phyloP scores from a whole-genome alignment of 2,797 vertebrate species.

The Sebastes steindachneri region DNA sequence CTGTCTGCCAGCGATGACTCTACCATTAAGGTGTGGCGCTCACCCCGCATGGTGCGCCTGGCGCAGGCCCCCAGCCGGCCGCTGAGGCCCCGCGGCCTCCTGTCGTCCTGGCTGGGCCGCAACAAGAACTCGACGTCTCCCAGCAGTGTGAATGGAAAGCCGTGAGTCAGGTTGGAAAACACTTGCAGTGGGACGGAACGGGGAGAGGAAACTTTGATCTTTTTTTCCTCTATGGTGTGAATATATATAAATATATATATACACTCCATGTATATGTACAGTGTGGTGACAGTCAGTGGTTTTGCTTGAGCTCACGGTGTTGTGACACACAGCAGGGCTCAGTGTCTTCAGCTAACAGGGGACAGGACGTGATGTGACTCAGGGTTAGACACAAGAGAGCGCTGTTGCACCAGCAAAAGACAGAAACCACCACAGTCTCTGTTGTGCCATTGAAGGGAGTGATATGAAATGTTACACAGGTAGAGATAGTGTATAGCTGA shows the following conservation, averaged over 20 bases:
- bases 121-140: slow-evolving; percentile 72
- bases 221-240: slow-evolving; percentile 38
- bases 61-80: slow-evolving; percentile 67
- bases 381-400: slow-evolving; percentile 48
- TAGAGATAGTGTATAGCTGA: slow-evolving; percentile 4
- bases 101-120: slow-evolving; percentile 86
- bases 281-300: slow-evolving; percentile 1
- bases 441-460: background rate
- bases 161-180: slow-evolving; percentile 57
- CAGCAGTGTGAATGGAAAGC: slow-evolving; percentile 71
- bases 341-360: slow-evolving; percentile 12
- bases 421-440: background rate
- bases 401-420: slow-evolving; percentile 10
- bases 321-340: slow-evolving; percentile 8
- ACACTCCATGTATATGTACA: slow-evolving; percentile 58
- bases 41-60: slow-evolving; percentile 84
- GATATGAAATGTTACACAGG: slow-evolving; percentile 3
- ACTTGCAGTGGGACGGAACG: background rate
- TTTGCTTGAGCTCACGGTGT: slow-evolving; percentile 10
- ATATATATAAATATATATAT: background rate
- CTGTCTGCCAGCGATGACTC: slow-evolving; percentile 93
- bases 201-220: slow-evolving; percentile 9
- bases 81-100: slow-evolving; percentile 69
- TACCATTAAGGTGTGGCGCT: slow-evolving; percentile 98
- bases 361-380: slow-evolving; percentile 4